Evolutionary conservation across 2,888 invertebrate genomes (phyloP), one percentile per base, ranked within the genome.

Genomic region (Heliconius sara): DNA sequence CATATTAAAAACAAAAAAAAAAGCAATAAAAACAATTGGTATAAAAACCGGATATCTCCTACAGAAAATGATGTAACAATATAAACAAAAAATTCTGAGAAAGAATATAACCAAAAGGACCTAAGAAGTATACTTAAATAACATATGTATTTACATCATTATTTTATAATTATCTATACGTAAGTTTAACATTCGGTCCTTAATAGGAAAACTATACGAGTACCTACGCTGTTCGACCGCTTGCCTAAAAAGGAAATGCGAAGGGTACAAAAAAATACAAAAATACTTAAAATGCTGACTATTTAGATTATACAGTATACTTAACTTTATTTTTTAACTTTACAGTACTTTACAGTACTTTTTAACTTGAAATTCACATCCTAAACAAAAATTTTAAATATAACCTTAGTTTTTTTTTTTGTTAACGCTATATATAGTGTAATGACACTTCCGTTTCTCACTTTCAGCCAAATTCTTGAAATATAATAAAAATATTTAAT

Each of bases 201-300:
- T 63, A 75, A 63, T 65, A 75, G 65, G 75, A 25, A 27, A 63
- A 12, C 65, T 47, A 16, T 47, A 52, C 52, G 47, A 39, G 10
- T 10, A 2, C 22, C 34, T 60, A 70, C 67, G 52, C 34, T 60
- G 78, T 43, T 63, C 60, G 22, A 65, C 74, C 25, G 60, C 25
- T 27, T 39, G 43, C 67, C 68, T 60, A 5, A n/a, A 27, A 75
- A 57, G 78, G 78, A 47, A 78, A 78, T 30, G 63, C 19, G 63
- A 63, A 57, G 22, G 72, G 43, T 30, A 39, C 39, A 43, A 30
- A 75, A 43, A 79, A 74, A 68, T 43, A 75, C 60, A 7, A 78
- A 78, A 22, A 63, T 57, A 66, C 25, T 47, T 12, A 27, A 30
- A 57, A 52, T 74, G n/a, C 78, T 43, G 57, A 67, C 57, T 67